Conservation (phyloP, 2,888 invertebrate genomes). For the Vanessa cardui region DNA sequence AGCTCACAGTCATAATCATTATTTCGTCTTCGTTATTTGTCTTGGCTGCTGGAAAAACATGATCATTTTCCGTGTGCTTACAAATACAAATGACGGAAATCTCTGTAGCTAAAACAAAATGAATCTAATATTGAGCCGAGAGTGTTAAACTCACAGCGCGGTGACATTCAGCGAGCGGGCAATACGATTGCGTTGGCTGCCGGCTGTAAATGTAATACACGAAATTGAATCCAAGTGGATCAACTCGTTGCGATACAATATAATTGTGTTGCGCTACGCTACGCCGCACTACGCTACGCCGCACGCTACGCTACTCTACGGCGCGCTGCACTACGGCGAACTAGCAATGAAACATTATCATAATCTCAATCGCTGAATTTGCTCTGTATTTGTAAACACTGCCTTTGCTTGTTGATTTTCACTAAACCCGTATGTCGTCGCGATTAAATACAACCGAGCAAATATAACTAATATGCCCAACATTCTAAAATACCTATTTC, state of each 20-base stretch:
- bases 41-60: no score
- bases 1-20: no score
- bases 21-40: no score
- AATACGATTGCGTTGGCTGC: slow-evolving; percentile 7
- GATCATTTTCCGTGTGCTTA: no score
- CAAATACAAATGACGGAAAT: no score
- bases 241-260: slow-evolving; percentile 8
- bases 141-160: not conserved
- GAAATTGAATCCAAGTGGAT: slow-evolving; percentile 12
- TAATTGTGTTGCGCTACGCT: not conserved
- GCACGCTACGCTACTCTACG: not conserved
- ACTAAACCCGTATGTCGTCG: slow-evolving; percentile 1
- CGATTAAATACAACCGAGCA: not conserved
- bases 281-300: not conserved
- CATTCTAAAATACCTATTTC: no score
- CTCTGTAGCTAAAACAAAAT: not conserved
- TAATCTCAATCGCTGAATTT: slow-evolving; percentile 18
- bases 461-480: not conserved
- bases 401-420: slow-evolving; percentile 9
- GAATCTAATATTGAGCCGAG: not conserved
- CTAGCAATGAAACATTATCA: slow-evolving; percentile 21
- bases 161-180: not conserved
- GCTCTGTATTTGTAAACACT: slow-evolving; percentile 15
- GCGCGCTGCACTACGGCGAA: not conserved
- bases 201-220: slow-evolving; percentile 3